phyloP scores from a whole-genome alignment of 2,888 invertebrate genomes.

The Aromia moschata region DNA sequence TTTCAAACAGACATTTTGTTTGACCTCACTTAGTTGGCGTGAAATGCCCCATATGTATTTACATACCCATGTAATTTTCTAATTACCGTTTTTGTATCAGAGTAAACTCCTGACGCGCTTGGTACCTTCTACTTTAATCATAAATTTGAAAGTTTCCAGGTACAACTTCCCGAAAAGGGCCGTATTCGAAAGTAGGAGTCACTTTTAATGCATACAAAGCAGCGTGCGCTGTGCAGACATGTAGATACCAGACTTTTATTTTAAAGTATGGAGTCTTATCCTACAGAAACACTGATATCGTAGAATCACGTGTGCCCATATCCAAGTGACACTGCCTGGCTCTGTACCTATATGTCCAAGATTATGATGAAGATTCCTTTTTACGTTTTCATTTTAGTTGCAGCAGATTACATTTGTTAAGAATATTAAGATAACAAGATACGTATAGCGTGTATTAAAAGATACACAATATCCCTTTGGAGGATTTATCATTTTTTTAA shows the following conservation, averaged over 20 bases:
- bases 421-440: no score
- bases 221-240: slow-evolving; percentile 24
- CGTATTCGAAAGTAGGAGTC: slow-evolving; percentile 32
- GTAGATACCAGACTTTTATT: slow-evolving; percentile 12
- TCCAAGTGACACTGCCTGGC: neutral
- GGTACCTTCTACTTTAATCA: slow-evolving; percentile 38
- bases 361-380: neutral
- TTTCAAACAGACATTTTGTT: no score
- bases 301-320: neutral
- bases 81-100: no score
- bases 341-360: neutral
- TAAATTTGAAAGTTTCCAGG: slow-evolving; percentile 44
- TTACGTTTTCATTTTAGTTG: no score
- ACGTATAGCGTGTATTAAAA: no score
- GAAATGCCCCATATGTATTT: no score
- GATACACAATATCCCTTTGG: no score
- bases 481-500: no score
- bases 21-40: no score
- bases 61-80: no score
- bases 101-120: no score
- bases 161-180: slow-evolving; percentile 33
- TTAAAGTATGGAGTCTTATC: neutral
- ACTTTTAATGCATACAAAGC: slow-evolving; percentile 51
- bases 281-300: neutral
- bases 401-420: no score